These are phyloP conservation scores for Ceyx margarethae DNA, from an alignment of 2,113 vertebrate species.

Conservation along the genomic window DNA sequence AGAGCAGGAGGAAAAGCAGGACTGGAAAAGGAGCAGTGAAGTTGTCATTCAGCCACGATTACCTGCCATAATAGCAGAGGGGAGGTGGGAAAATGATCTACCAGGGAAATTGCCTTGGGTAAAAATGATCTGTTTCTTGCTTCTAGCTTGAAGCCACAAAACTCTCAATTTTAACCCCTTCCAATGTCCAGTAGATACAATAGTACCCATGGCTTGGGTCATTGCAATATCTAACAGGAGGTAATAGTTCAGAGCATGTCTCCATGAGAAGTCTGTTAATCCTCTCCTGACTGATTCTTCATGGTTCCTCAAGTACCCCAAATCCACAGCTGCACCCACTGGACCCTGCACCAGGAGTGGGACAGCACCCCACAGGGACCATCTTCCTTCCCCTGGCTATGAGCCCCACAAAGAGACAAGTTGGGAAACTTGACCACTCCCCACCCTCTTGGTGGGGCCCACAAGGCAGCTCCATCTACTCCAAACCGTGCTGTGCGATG, in stretches of 20 bases:
- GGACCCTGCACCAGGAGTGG: no score
- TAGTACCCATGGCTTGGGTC: not conserved
- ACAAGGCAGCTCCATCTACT: not conserved
- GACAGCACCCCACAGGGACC: not conserved
- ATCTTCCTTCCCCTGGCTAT: not conserved
- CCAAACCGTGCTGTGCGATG: accelerated
- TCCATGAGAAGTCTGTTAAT: not conserved
- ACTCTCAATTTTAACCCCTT: conserved; percentile 21
- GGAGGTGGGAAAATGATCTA: conserved; percentile 42
- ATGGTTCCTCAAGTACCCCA: not conserved
- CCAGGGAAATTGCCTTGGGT: conserved; percentile 51
- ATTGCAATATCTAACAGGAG: not conserved
- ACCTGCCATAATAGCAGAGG: not conserved
- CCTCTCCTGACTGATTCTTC: not conserved
- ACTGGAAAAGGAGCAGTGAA: not conserved
- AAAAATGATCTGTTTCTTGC: conserved; percentile 28
- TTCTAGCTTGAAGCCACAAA: not conserved
- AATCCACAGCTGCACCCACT: accelerated
- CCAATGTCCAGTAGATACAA: not conserved
- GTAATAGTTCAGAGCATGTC: not conserved
- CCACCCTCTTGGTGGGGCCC: not conserved
- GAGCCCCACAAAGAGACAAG: not conserved
- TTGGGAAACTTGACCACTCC: not conserved
- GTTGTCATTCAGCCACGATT: conserved; percentile 30
- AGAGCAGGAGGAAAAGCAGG: not conserved